Evolutionary conservation across 2,113 vertebrate species (phyloP), one percentile per base, ranked within the genome.

Genomic region (Stomatorhinus ivindoensis): DNA sequence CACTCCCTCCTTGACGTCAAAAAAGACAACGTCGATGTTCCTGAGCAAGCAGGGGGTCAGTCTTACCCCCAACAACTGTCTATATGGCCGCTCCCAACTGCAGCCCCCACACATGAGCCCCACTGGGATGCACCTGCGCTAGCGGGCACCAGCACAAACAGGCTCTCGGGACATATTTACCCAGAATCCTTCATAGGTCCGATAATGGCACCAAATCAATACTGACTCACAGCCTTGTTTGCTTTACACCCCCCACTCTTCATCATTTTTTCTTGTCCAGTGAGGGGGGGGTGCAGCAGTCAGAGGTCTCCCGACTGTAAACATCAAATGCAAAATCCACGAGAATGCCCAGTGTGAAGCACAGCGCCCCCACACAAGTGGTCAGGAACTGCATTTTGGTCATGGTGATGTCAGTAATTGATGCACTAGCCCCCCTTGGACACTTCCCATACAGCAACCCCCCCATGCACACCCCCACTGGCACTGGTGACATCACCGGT

Each of bases 161-260:
- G 76, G 46, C 27, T 69, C 89, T 92, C 88, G 61, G 39, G 61
- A 55, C 82, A 48, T 84, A 51, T 89, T 88, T 89, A 86, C 85
- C 31, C 24, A 47, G 42, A 82, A 86, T 88, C 87, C 89, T 88
- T 90, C 89, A 89, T 35, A 5, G 39, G 92, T 92, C 92, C 91
- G 93, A 94, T 94, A 93, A 94, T 91, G 92, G 89, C 90, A 92
- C 92, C 92, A 90, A 94, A 92, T 94, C 93, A 93, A 94, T 93
- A 93, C 82, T 89, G 93, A 89, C 93, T 91, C 90, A 91, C 76
- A 55, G 91, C 92, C 93, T 93, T 93, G 93, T 94, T 94, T 93
- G 93, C 91, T 90, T 92, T 91, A 88, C 90, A 90, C 90, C 89
- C 89, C 91, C 90, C 91, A 89, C 88, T 27, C 73, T 80, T 80